Evolutionary conservation across 2,888 invertebrate species (phyloP).

Genomic region (Pomacea canaliculata): DNA sequence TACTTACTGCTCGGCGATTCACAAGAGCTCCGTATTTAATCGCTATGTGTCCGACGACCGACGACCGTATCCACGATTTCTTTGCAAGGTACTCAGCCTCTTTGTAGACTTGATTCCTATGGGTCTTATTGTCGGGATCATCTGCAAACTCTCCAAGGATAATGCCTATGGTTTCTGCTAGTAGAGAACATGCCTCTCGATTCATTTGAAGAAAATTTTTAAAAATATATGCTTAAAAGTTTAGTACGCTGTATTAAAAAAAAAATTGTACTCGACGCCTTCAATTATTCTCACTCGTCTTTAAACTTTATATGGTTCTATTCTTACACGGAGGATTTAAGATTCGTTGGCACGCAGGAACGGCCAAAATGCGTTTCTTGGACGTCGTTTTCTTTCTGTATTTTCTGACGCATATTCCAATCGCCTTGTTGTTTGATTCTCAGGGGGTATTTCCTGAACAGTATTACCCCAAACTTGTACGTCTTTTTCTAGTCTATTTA

Average conservation of each 20-base stretch:
- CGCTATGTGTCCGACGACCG: slow-evolving; percentile 19
- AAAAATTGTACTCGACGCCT: not conserved
- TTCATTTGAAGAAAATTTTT: not conserved
- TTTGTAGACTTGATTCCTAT: slow-evolving; percentile 12
- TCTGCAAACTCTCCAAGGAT: slow-evolving; percentile 15
- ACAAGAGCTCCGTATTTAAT: slow-evolving; percentile 11
- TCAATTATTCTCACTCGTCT: not conserved
- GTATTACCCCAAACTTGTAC: slow-evolving; percentile 48
- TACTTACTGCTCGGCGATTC: not conserved
- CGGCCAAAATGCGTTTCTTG: slow-evolving; percentile 31
- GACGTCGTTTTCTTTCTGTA: slow-evolving; percentile 54
- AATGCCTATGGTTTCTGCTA: slow-evolving; percentile 19
- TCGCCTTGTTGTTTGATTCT: slow-evolving; percentile 50
- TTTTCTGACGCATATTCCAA: slow-evolving; percentile 55
- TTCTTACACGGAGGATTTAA: not conserved
- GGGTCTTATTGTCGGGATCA: not conserved
- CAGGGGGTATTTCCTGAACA: slow-evolving; percentile 49
- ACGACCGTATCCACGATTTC: slow-evolving; percentile 12
- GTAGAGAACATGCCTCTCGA: slow-evolving; percentile 16
- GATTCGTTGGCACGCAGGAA: not conserved
- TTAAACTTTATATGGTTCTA: not conserved
- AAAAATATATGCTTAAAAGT: not conserved
- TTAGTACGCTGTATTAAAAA: not conserved
- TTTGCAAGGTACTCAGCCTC: slow-evolving; percentile 22
- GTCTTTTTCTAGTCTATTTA: not conserved